A percentile compares a stretch with the other conserved stretches of the same genome.
These are phyloP conservation scores for Cervus canadensis DNA, from an alignment of 2,113 vertebrate genomes.

Conservation along the genomic window DNA sequence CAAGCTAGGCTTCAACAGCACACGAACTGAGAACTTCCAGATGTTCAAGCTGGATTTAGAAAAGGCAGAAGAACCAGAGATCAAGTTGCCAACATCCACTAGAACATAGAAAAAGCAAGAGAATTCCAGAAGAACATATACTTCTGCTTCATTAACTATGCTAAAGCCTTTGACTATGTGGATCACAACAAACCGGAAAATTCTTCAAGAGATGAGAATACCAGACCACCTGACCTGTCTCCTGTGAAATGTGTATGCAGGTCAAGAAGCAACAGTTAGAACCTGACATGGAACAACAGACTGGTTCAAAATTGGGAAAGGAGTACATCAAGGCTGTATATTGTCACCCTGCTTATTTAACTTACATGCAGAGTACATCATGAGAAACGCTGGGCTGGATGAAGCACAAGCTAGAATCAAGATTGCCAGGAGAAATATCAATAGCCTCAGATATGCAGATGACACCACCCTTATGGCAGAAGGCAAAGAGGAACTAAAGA, in stretches of 20 bases:
- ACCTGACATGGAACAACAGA: neutral
- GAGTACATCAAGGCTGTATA: neutral
- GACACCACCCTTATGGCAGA: neutral
- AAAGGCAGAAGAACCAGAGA: neutral
- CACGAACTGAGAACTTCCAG: neutral
- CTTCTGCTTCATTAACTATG: neutral
- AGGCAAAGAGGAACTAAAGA: neutral
- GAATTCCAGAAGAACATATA: neutral
- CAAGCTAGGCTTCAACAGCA: neutral
- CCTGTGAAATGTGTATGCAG: neutral
- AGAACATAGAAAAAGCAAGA: neutral
- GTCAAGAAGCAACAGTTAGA: neutral
- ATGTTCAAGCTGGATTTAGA: neutral
- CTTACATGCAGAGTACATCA: neutral
- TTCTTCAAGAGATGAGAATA: neutral
- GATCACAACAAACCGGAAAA: neutral
- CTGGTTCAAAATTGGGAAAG: neutral
- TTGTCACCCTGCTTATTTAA: neutral
- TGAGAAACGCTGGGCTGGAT: neutral
- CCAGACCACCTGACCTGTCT: neutral
- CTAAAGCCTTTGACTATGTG: neutral
- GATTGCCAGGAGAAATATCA: neutral
- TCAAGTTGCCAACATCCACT: neutral
- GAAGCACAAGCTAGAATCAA: neutral
- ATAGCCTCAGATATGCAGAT: neutral